phyloP scores from a whole-genome alignment of 2,888 invertebrate genomes.

The Ptychoptera albimana region DNA sequence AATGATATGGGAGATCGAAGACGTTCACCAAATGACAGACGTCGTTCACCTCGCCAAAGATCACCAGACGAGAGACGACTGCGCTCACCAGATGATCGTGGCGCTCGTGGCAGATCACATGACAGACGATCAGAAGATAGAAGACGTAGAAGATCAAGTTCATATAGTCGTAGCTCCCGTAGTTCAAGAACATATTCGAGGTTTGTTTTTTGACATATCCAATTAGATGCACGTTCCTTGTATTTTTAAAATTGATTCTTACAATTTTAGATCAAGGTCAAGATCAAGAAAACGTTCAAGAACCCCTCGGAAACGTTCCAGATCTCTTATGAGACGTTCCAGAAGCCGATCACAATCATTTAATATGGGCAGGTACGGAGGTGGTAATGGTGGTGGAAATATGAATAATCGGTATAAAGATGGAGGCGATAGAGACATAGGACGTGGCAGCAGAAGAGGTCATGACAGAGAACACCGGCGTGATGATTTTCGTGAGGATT shows the following conservation, averaged over 20 bases:
- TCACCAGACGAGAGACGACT: conserved; percentile 14
- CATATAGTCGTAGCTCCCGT: conserved; percentile 10
- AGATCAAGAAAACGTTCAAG: conserved; percentile 17
- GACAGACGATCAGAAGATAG: conserved; percentile 14
- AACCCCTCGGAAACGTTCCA: conserved; percentile 10
- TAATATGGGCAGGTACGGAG: conserved; percentile 14
- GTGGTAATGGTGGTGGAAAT: conserved; percentile 1
- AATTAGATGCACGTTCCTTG: background rate
- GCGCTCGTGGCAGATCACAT: conserved; percentile 27
- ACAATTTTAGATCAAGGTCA: conserved; percentile 17
- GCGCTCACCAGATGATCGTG: conserved; percentile 26
- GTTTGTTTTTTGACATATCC: conserved; percentile 2
- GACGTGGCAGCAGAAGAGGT: conserved; percentile 7
- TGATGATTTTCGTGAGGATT: background rate
- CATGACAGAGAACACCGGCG: conserved; percentile 1
- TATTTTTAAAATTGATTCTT: background rate
- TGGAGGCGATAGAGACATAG: background rate
- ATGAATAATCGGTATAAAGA: conserved; percentile 1
- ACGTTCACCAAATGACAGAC: conserved; percentile 18
- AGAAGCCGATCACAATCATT: conserved; percentile 18
- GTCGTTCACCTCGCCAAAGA: conserved; percentile 19
- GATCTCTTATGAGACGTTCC: conserved; percentile 13
- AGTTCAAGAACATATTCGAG: conserved; percentile 15
- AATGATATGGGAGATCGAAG: conserved; percentile 17
- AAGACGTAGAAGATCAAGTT: conserved; percentile 11